These are phyloP conservation scores for Ornithoptera alexandrae DNA, from an alignment of 2,888 invertebrate genomes.

Conservation along the genomic window DNA sequence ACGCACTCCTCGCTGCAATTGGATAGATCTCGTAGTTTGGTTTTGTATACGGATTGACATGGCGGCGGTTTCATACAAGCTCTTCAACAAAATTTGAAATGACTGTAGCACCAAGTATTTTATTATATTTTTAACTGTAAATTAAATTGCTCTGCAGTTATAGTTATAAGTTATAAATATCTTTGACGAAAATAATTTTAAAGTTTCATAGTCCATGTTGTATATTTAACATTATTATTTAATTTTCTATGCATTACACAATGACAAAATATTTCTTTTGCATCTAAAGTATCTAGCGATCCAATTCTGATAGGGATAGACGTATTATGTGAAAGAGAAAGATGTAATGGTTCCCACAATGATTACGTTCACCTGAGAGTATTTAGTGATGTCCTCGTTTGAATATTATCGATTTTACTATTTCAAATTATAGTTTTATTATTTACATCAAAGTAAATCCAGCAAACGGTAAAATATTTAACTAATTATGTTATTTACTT, in stretches of 20 bases:
- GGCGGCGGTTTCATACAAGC: too few species aligned
- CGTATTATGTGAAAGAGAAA: constrained; percentile 55
- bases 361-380: constrained; percentile 75
- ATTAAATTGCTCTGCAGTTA: not conserved
- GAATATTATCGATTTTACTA: constrained; percentile 9
- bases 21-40: too few species aligned
- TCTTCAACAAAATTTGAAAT: too few species aligned
- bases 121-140: not conserved
- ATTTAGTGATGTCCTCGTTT: constrained; percentile 36
- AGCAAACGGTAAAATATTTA: not conserved
- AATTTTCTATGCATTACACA: not conserved
- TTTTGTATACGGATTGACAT: too few species aligned
- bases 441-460: not conserved
- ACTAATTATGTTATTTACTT: not conserved
- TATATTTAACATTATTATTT: not conserved
- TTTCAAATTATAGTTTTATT: not conserved
- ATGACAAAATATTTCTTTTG: constrained; percentile 34
- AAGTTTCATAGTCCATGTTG: too few species aligned
- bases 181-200: not conserved
- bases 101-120: too few species aligned
- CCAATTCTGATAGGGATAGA: constrained; percentile 62
- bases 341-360: constrained; percentile 73
- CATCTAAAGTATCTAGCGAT: constrained; percentile 54
- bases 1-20: too few species aligned
- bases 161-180: not conserved